Conservation (phyloP, 2,113 vertebrate genomes). For the Chaetura pelagica region DNA sequence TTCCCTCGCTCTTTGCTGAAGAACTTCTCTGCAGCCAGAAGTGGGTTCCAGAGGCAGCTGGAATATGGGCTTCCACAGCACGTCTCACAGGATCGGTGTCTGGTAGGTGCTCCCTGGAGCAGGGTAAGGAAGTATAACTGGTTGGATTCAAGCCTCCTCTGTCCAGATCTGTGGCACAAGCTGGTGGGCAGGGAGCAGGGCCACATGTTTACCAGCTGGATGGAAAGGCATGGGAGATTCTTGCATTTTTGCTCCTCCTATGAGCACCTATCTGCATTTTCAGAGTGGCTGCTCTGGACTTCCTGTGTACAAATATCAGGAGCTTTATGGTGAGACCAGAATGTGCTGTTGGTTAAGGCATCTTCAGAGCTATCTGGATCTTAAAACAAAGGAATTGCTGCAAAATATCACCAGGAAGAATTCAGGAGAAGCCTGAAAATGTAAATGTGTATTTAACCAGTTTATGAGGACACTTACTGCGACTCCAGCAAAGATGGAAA, state of each 20-base stretch:
- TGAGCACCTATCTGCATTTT: not conserved
- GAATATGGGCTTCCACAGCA: not conserved
- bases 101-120: not conserved
- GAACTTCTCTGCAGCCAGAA: not conserved
- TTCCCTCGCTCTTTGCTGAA: not conserved
- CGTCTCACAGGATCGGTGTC: rapidly evolving
- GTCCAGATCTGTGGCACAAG: not conserved
- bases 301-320: rapidly evolving
- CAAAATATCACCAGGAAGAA: not conserved
- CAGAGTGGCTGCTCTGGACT: not conserved
- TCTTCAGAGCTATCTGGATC: not conserved
- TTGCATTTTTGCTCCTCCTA: not conserved
- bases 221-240: not conserved
- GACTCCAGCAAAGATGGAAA: not conserved
- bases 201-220: rapidly evolving
- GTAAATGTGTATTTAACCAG: not conserved
- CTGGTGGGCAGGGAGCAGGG: not conserved
- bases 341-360: not conserved
- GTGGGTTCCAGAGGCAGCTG: not conserved
- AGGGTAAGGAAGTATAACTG: not conserved
- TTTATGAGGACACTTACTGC: not conserved
- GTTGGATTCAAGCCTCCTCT: not conserved
- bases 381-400: not conserved
- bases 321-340: not conserved
- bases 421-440: not conserved